Evolutionary conservation across 2,113 vertebrate species (phyloP).

Genomic region (Seriola aureovittata): DNA sequence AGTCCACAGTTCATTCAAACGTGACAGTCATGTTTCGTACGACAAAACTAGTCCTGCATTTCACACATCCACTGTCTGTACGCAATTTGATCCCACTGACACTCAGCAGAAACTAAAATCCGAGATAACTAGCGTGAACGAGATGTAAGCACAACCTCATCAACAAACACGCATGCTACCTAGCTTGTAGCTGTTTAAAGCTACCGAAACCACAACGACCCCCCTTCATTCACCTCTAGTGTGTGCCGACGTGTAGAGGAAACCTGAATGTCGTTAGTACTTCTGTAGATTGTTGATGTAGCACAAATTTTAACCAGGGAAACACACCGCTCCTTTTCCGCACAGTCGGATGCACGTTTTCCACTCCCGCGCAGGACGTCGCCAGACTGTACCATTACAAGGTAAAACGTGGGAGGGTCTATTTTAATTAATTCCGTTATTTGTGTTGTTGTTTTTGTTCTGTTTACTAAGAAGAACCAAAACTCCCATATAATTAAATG

Average conservation of each 20-base stretch:
- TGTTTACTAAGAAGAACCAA: neutral
- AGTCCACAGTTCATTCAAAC: constrained; percentile 30
- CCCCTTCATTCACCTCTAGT: neutral
- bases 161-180: constrained; percentile 36
- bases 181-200: neutral
- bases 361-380: constrained; percentile 79
- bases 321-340: constrained; percentile 42
- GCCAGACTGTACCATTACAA: constrained; percentile 63
- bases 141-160: neutral
- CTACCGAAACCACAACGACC: neutral
- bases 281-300: neutral
- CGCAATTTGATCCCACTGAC: neutral
- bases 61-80: neutral
- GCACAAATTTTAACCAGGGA: neutral
- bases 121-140: neutral
- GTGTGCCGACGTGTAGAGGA: neutral
- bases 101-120: neutral
- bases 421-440: neutral
- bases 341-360: constrained; percentile 67
- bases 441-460: neutral
- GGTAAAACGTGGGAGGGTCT: neutral
- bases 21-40: neutral
- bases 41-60: neutral
- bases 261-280: too few relatives aligned
- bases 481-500: neutral